These are phyloP conservation scores for Streptopelia turtur DNA, from an alignment of 2,797 vertebrate species.

Conservation along the genomic window DNA sequence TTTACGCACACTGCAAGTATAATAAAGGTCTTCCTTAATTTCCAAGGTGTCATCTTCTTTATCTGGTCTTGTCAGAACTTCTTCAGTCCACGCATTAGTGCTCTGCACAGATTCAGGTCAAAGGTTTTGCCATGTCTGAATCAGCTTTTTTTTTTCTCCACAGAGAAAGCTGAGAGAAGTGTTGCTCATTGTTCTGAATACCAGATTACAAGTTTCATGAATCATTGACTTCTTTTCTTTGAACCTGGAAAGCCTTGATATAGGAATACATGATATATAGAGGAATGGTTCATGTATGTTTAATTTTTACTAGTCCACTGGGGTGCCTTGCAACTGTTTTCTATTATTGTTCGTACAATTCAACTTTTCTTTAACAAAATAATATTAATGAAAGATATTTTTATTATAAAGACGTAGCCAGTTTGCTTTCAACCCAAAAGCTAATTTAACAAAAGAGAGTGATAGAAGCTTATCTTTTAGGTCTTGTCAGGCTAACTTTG, in stretches of 20 bases:
- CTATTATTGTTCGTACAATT: neutral
- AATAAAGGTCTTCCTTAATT: neutral
- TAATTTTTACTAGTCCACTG: slow-evolving; percentile 5
- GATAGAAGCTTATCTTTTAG: neutral
- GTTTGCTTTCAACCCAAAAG: neutral
- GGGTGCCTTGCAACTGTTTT: neutral
- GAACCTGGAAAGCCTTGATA: neutral
- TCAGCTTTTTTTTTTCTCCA: neutral
- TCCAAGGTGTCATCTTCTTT: neutral
- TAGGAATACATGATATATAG: neutral
- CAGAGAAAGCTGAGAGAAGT: neutral
- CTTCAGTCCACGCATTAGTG: neutral
- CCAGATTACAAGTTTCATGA: neutral
- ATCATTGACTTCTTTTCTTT: slow-evolving; percentile 19
- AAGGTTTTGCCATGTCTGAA: neutral
- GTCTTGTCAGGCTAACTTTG: neutral
- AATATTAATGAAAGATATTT: slow-evolving; percentile 16
- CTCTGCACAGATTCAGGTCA: neutral
- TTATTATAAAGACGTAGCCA: neutral
- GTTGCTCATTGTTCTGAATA: neutral
- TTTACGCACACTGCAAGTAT: neutral
- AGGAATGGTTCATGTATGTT: neutral
- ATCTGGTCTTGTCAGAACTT: neutral
- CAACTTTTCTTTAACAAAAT: neutral
- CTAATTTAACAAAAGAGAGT: neutral